Evolutionary conservation across 2,888 invertebrate genomes (phyloP).

Genomic region (Chrysodeixis includens): DNA sequence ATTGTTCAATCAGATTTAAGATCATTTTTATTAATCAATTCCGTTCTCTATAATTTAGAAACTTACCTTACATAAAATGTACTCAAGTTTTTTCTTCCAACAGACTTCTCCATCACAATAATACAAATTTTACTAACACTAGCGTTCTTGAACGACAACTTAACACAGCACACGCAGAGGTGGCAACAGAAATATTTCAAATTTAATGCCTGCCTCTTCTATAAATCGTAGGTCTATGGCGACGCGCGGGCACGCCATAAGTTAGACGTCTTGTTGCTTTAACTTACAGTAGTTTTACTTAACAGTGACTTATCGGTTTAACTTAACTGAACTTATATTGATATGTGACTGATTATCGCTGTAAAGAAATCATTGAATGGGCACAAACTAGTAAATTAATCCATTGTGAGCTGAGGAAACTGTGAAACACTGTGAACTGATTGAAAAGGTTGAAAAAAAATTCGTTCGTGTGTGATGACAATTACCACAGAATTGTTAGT

Average conservation of each 20-base stretch:
- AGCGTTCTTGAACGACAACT: not conserved
- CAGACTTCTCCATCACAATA: not conserved
- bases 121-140: not conserved
- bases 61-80: not conserved
- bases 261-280: slow-evolving; percentile 68
- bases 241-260: slow-evolving; percentile 67
- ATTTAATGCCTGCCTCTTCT: slow-evolving; percentile 5
- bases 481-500: too few relatives aligned
- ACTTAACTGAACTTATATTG: slow-evolving; percentile 48
- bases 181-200: slow-evolving; percentile 15
- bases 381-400: not conserved
- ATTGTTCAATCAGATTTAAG: too few relatives aligned
- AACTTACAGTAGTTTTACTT: slow-evolving; percentile 71
- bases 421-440: too few relatives aligned
- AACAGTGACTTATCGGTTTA: slow-evolving; percentile 67
- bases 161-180: not conserved
- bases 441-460: too few relatives aligned
- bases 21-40: too few relatives aligned
- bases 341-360: slow-evolving; percentile 51
- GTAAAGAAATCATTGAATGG: not conserved
- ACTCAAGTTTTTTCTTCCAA: too few relatives aligned
- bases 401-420: not conserved
- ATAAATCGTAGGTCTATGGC: slow-evolving; percentile 56
- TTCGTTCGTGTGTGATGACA: too few relatives aligned
- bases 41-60: too few relatives aligned